Percentiles rank a stretch among this genome's conserved stretches.
phyloP scores from a whole-genome alignment of 2,797 vertebrate genomes.

The Carapus acus region DNA sequence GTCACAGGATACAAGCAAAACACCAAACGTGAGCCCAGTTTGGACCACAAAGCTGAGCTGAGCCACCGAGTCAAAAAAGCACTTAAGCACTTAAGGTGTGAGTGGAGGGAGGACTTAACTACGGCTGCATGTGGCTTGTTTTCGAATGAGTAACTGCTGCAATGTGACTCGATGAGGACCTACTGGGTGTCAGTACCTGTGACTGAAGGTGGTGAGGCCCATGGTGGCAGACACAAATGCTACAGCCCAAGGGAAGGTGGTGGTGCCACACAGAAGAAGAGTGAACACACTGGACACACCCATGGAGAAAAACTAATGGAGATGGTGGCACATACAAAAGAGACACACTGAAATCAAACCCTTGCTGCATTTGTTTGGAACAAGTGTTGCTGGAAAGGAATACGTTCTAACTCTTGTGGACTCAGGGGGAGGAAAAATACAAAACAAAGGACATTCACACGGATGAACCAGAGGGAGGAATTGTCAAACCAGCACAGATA shows the following conservation, averaged over 20 bases:
- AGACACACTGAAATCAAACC: constrained; percentile 20
- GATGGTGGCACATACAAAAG: constrained; percentile 27
- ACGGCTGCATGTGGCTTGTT: too few species aligned
- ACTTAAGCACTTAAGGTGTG: too few species aligned
- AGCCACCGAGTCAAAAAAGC: too few species aligned
- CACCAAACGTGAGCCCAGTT: too few species aligned
- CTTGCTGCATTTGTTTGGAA: neutral
- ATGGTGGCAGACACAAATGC: constrained; percentile 86
- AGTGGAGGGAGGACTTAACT: too few species aligned
- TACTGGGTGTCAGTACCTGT: constrained; percentile 74
- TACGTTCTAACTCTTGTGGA: constrained; percentile 4
- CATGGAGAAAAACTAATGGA: constrained; percentile 83
- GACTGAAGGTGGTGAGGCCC: constrained; percentile 91
- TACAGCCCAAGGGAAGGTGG: constrained; percentile 81
- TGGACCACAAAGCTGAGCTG: too few species aligned
- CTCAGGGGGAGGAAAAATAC: constrained; percentile 4
- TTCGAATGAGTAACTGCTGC: neutral
- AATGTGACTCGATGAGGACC: neutral
- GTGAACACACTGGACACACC: constrained; percentile 89
- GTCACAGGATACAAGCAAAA: too few species aligned
- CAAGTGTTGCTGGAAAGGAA: constrained; percentile 1
- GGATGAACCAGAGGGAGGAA: neutral
- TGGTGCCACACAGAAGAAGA: constrained; percentile 83
- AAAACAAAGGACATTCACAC: constrained; percentile 11
- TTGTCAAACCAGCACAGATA: neutral